A percentile compares a stretch with the other conserved stretches of the same genome.
Conservation (phyloP, 1,140 invertebrate genomes). For the Euglossa dilemma region DNA sequence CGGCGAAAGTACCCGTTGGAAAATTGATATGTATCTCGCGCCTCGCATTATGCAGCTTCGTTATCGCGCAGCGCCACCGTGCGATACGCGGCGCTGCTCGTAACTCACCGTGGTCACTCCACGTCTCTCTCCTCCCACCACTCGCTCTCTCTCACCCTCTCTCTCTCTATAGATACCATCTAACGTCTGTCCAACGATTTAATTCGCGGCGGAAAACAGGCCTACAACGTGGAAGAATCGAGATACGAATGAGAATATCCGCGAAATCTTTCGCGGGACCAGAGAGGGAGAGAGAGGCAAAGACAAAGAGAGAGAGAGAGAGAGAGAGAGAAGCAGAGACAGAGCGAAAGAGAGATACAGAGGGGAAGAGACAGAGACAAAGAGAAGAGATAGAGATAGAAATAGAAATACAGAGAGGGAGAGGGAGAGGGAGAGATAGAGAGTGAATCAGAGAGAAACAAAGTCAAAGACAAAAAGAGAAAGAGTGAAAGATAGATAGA, state of each 20-base stretch:
- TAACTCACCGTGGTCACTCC: not conserved
- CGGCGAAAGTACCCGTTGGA: not conserved
- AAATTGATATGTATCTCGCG: constrained; percentile 38
- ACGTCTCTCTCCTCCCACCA: constrained; percentile 28
- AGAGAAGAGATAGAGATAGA: too few relatives aligned
- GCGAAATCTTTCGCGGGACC: not conserved
- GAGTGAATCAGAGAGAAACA: too few relatives aligned
- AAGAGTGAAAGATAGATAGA: too few relatives aligned
- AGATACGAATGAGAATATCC: too few relatives aligned
- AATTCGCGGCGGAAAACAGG: constrained; percentile 11
- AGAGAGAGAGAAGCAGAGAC: not conserved
- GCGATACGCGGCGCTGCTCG: constrained; percentile 13
- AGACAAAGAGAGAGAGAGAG: too few relatives aligned
- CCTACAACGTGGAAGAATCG: too few relatives aligned
- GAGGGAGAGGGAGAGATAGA: too few relatives aligned
- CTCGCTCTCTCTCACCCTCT: too few relatives aligned
- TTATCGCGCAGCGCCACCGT: constrained; percentile 26
- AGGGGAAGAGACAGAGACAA: too few relatives aligned
- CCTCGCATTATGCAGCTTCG: constrained; percentile 12
- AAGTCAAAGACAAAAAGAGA: too few relatives aligned
- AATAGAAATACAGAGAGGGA: too few relatives aligned
- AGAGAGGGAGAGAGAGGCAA: not conserved
- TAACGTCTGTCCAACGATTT: constrained; percentile 6
- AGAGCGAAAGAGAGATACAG: not conserved
- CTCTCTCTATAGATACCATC: too few relatives aligned